These are phyloP conservation scores for Chrysoperla carnea DNA, from an alignment of 1,140 invertebrate genomes.

Conservation along the genomic window DNA sequence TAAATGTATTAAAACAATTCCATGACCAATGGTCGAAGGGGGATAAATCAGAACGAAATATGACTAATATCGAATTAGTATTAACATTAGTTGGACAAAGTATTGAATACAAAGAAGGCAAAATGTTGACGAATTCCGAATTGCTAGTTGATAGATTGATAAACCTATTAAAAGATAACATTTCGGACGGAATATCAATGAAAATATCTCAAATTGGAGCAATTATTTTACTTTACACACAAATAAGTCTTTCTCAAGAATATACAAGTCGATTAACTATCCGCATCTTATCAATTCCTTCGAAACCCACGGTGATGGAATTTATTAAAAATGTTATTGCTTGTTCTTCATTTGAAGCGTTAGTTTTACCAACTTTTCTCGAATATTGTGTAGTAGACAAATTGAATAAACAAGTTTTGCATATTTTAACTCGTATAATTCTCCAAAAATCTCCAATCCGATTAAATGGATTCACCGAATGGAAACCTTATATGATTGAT, in stretches of 20 bases:
- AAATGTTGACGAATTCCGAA: conserved; percentile 35
- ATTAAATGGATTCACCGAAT: conserved; percentile 35
- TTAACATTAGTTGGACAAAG: conserved; percentile 37
- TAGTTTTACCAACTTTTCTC: conserved; percentile 51
- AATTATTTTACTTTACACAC: conserved; percentile 36
- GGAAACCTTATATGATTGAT: conserved; percentile 45
- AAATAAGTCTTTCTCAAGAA: conserved; percentile 45
- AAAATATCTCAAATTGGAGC: conserved; percentile 34
- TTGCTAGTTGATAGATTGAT: conserved; percentile 27
- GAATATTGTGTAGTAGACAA: conserved; percentile 32
- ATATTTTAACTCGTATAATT: conserved; percentile 47
- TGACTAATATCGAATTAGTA: conserved; percentile 21
- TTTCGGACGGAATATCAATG: conserved; percentile 27
- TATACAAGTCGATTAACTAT: conserved; percentile 41
- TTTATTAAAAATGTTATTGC: conserved; percentile 43
- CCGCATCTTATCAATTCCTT: conserved; percentile 33
- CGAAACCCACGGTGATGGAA: conserved; percentile 33
- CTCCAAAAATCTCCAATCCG: conserved; percentile 41
- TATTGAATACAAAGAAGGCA: conserved; percentile 41
- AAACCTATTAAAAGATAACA: conserved; percentile 27
- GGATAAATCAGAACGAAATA: not conserved
- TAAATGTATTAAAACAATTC: conserved; percentile 15
- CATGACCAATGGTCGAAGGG: conserved; percentile 6
- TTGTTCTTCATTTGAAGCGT: conserved; percentile 50
- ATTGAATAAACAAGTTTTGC: conserved; percentile 27